Evolutionary conservation across 2,888 invertebrate genomes (phyloP).

Genomic region (Andrena fulva): DNA sequence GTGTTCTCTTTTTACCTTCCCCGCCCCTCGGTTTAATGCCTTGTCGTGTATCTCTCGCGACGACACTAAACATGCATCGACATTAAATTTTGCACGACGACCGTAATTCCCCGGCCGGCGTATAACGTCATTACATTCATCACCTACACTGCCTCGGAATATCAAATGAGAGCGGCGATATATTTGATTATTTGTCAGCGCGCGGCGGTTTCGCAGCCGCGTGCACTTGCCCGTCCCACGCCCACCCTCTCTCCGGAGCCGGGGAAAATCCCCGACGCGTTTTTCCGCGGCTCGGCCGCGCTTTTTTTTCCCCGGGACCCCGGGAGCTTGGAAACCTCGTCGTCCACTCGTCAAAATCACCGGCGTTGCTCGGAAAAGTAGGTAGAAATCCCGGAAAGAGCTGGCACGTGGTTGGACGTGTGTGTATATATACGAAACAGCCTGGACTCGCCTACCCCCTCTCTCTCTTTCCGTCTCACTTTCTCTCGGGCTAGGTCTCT

Average conservation of each 20-base stretch:
- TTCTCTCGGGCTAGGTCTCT: constrained; percentile 38
- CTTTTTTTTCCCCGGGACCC: neutral
- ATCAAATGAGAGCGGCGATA: constrained; percentile 67
- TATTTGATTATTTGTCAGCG: constrained; percentile 62
- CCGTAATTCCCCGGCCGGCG: constrained; percentile 55
- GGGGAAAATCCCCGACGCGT: neutral
- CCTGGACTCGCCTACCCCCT: constrained; percentile 50
- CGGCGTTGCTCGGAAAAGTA: constrained; percentile 79
- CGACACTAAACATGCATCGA: constrained; percentile 52
- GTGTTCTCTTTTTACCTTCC: constrained; percentile 30
- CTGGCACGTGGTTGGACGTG: constrained; percentile 73
- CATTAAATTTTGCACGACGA: constrained; percentile 57
- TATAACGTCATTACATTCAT: constrained; percentile 60
- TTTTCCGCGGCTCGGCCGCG: constrained; percentile 16
- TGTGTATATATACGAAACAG: constrained; percentile 54
- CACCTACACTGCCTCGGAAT: constrained; percentile 62
- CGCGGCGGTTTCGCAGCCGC: constrained; percentile 36
- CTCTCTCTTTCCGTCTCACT: constrained; percentile 28
- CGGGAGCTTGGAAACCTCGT: constrained; percentile 39
- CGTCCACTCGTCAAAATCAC: constrained; percentile 83
- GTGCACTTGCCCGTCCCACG: neutral
- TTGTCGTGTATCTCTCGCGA: constrained; percentile 37
- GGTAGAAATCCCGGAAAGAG: constrained; percentile 77
- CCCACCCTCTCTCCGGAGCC: neutral
- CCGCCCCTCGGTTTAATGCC: constrained; percentile 34